A percentile compares a stretch with the other conserved stretches of the same genome.
phyloP scores from a whole-genome alignment of 2,888 invertebrate genomes.

The Ptilodon capucinus region DNA sequence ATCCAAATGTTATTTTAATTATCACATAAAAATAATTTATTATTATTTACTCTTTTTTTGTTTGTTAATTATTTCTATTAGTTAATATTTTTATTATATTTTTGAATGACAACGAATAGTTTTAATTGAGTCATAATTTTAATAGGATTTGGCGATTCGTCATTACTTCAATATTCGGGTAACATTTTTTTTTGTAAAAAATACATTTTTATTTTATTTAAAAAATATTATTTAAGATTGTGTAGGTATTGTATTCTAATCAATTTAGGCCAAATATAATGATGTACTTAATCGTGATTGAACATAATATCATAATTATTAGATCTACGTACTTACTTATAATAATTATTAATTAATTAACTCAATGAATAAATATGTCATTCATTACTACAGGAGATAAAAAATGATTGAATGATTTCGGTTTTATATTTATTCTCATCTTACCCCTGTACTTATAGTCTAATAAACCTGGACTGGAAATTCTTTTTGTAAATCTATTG shows the following conservation, averaged over 20 bases:
- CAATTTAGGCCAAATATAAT: constrained; percentile 18
- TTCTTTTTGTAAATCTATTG: no score
- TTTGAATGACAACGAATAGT: constrained; percentile 33
- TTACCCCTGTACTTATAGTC: no score
- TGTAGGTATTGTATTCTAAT: constrained; percentile 1
- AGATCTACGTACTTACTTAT: constrained; percentile 5
- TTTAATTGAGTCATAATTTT: constrained; percentile 2
- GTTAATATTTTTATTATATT: constrained; percentile 30
- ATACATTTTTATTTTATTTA: no score
- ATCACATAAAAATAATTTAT: constrained; percentile 2
- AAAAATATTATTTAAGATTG: no score
- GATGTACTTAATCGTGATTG: constrained; percentile 31
- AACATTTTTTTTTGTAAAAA: no score
- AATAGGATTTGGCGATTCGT: no score
- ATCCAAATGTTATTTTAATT: constrained; percentile 18
- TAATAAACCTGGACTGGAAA: no score
- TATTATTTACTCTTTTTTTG: constrained; percentile 9
- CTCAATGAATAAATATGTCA: background rate
- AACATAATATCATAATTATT: no score
- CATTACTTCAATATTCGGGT: no score
- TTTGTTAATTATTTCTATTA: constrained; percentile 34
- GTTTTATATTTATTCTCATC: background rate
- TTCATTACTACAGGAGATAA: no score
- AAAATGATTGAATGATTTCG: no score
- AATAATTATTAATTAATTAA: constrained; percentile 17